Conservation (phyloP, 2,113 vertebrate genomes). For the Osmerus mordax region DNA sequence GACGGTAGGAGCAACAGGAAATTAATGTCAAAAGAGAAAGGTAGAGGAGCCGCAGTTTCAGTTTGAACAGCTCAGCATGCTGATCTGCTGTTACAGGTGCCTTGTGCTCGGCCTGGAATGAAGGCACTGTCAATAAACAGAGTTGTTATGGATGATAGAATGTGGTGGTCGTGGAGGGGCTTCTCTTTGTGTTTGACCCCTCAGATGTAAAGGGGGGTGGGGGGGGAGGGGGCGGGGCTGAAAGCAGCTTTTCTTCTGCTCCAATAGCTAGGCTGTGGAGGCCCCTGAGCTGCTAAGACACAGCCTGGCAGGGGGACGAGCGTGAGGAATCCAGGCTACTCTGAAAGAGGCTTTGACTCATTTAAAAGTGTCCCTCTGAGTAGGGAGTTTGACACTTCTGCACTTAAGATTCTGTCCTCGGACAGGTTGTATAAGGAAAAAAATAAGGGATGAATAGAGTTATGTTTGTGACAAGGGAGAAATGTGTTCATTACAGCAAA, state of each 20-base stretch:
- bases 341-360: conserved; percentile 16
- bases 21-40: conserved; percentile 5
- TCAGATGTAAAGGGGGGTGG: neutral
- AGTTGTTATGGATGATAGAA: conserved; percentile 42
- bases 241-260: conserved; percentile 34
- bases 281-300: conserved; percentile 31
- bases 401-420: conserved; percentile 15
- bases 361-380: conserved; percentile 23
- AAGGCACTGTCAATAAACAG: conserved; percentile 35
- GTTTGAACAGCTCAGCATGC: conserved; percentile 37
- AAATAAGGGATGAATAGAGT: neutral
- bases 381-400: conserved; percentile 23
- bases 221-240: neutral
- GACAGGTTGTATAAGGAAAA: neutral
- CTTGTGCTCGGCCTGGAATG: conserved; percentile 45
- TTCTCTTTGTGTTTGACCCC: conserved; percentile 52
- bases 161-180: conserved; percentile 18
- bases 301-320: conserved; percentile 32
- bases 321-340: neutral
- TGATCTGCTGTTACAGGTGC: conserved; percentile 62
- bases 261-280: conserved; percentile 11
- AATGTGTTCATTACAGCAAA: neutral
- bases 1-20: conserved; percentile 1
- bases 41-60: conserved; percentile 7
- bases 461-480: conserved; percentile 27